phyloP scores from a whole-genome alignment of 2,888 invertebrate genomes.

The Thumatha senex region DNA sequence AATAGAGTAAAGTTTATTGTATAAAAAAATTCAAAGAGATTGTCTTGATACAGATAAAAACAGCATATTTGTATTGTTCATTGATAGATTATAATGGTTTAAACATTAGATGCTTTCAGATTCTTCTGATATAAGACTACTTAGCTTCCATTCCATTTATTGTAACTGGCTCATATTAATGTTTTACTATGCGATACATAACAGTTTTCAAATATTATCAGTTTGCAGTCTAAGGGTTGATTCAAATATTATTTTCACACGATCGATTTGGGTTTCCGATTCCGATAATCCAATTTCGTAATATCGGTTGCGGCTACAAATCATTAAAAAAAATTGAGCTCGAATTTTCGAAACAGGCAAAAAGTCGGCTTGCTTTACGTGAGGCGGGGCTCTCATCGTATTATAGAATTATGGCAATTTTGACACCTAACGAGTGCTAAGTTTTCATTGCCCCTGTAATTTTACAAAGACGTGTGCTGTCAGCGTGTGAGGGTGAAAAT shows the following conservation, averaged over 20 bases:
- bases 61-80: conserved; percentile 32
- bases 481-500: conserved; percentile 43
- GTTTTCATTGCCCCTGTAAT: conserved; percentile 74
- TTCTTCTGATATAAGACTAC: conserved; percentile 30
- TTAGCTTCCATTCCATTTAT: conserved; percentile 15
- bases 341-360: conserved; percentile 66
- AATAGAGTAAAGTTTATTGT: conserved; percentile 44
- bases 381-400: conserved; percentile 68
- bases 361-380: conserved; percentile 75
- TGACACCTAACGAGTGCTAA: conserved; percentile 82
- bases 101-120: conserved; percentile 23
- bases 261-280: conserved; percentile 64
- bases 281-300: conserved; percentile 75
- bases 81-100: conserved; percentile 31
- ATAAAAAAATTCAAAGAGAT: conserved; percentile 46
- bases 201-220: background rate
- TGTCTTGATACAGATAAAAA: conserved; percentile 48
- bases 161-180: background rate
- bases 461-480: conserved; percentile 65
- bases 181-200: background rate
- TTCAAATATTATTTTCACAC: conserved; percentile 73
- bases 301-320: conserved; percentile 77
- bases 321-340: conserved; percentile 77
- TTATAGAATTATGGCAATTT: conserved; percentile 81
- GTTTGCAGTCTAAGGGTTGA: conserved; percentile 38